Conservation (phyloP, 2,888 invertebrate genomes). For the Gortyna flavago region DNA sequence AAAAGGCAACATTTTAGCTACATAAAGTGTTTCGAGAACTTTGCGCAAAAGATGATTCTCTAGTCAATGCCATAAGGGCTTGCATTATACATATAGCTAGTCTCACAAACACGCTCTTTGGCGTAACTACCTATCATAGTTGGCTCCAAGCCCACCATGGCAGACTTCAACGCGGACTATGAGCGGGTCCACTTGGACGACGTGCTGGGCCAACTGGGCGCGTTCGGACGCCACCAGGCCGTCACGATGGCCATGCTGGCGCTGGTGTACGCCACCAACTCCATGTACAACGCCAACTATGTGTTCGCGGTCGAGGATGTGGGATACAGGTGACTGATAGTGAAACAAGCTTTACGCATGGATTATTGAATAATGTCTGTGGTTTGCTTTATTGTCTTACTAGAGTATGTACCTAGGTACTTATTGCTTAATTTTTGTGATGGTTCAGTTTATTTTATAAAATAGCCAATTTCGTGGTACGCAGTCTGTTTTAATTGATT, state of each 20-base stretch:
- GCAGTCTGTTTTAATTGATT: neutral
- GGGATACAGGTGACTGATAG: slow-evolving; percentile 78
- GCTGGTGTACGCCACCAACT: slow-evolving; percentile 86
- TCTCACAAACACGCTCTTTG: neutral
- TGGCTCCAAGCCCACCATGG: slow-evolving; percentile 50
- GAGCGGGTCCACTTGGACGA: slow-evolving; percentile 82
- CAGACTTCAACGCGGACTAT: slow-evolving; percentile 47
- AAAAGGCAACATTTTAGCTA: neutral
- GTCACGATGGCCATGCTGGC: slow-evolving; percentile 83
- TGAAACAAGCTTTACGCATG: neutral
- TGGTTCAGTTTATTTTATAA: neutral
- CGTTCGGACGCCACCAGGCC: slow-evolving; percentile 87
- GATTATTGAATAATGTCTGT: neutral
- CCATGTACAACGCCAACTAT: slow-evolving; percentile 87
- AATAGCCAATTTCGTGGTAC: neutral
- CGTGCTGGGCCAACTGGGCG: slow-evolving; percentile 83
- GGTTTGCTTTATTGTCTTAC: neutral
- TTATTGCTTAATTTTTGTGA: neutral
- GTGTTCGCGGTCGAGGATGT: slow-evolving; percentile 86
- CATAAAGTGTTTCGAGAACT: neutral
- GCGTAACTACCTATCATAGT: neutral
- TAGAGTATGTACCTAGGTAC: neutral
- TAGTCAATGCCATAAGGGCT: neutral
- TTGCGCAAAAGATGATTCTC: neutral
- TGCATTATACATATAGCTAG: neutral